phyloP scores from a whole-genome alignment of 2,797 vertebrate genomes.

The Anabas testudineus region DNA sequence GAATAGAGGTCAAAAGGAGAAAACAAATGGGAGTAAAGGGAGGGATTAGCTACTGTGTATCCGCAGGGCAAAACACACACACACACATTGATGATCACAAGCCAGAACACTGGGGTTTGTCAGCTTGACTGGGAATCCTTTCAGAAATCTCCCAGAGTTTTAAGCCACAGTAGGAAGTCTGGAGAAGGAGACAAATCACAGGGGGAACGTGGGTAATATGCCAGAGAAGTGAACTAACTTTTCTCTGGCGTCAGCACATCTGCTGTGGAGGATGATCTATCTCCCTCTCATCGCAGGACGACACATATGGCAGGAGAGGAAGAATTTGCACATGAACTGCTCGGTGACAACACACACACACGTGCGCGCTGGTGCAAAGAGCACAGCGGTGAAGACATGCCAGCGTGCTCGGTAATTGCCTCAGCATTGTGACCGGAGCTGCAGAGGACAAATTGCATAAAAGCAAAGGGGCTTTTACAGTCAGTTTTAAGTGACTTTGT shows the following conservation, averaged over 20 bases:
- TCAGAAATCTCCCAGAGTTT: slow-evolving; percentile 66
- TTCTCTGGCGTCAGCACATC: slow-evolving; percentile 73
- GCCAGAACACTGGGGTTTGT: slow-evolving; percentile 61
- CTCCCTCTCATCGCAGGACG: slow-evolving; percentile 35
- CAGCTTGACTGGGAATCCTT: slow-evolving; percentile 64
- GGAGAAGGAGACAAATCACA: slow-evolving; percentile 58
- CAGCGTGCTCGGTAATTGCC: slow-evolving; percentile 57
- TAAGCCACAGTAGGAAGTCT: slow-evolving; percentile 44
- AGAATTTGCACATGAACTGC: slow-evolving; percentile 33
- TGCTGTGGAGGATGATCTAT: slow-evolving; percentile 57
- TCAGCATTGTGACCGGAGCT: slow-evolving; percentile 64
- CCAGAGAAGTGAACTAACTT: slow-evolving; percentile 71
- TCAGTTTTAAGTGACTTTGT: slow-evolving; percentile 33
- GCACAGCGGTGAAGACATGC: slow-evolving; percentile 28
- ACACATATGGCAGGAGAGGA: slow-evolving; percentile 57
- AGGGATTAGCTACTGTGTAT: slow-evolving; percentile 11
- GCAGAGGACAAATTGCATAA: slow-evolving; percentile 58
- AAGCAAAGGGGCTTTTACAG: slow-evolving; percentile 40
- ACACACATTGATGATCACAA: slow-evolving; percentile 24
- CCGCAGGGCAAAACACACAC: slow-evolving; percentile 11
- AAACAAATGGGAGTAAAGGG: slow-evolving; percentile 22
- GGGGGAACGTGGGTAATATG: slow-evolving; percentile 55
- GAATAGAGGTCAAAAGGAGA: slow-evolving; percentile 49
- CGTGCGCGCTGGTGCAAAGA: slow-evolving; percentile 19
- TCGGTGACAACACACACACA: slow-evolving; percentile 31